Evolutionary conservation across 2,797 vertebrate genomes (phyloP).

Genomic region (Sciurus vulgaris): DNA sequence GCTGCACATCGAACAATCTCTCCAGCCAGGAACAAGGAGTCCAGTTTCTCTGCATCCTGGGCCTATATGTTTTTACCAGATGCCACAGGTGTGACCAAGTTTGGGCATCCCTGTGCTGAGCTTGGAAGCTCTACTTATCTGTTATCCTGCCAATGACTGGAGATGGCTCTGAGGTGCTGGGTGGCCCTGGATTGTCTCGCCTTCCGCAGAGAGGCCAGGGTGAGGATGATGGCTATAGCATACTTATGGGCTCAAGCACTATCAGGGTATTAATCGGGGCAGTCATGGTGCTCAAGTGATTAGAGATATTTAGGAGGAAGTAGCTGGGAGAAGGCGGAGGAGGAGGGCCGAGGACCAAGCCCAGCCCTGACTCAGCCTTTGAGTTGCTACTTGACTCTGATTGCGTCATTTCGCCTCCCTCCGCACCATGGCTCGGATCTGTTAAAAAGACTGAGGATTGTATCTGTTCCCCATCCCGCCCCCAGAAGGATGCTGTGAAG

Average conservation of each 20-base stretch:
- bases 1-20: background rate
- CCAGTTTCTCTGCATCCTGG: background rate
- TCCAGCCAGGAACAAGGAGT: background rate
- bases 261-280: background rate
- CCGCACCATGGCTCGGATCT: background rate
- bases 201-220: background rate
- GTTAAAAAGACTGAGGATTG: background rate
- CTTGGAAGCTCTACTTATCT: background rate
- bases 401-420: background rate
- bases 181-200: background rate
- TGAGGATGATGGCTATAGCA: background rate
- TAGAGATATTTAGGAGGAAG: slow-evolving; percentile 17
- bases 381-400: background rate
- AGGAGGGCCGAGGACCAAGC: background rate
- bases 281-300: background rate
- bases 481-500: background rate
- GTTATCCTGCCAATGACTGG: background rate
- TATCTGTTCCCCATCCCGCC: background rate
- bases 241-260: background rate
- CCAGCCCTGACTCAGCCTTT: slow-evolving; percentile 58
- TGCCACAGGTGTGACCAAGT: background rate
- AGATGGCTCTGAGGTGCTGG: background rate
- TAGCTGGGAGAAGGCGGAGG: background rate
- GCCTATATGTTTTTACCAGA: background rate
- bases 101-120: background rate